A percentile compares a stretch with the other conserved stretches of the same genome.
phyloP scores from a whole-genome alignment of 2,797 vertebrate species.

The Taeniopygia guttata region DNA sequence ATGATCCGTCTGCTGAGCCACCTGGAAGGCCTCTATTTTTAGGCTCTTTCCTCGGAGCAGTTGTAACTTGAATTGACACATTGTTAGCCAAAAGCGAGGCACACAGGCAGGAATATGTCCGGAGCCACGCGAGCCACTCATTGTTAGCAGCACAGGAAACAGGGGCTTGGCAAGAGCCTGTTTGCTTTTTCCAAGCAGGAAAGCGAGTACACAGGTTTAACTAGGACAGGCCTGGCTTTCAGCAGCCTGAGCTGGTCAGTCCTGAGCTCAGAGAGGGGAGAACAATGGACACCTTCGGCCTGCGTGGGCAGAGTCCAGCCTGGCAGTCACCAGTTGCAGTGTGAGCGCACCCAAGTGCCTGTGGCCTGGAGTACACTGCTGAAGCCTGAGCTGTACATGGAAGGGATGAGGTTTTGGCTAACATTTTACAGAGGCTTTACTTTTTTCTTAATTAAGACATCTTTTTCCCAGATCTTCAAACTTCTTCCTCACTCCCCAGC shows the following conservation, averaged over 20 bases:
- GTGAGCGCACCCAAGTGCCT: background rate
- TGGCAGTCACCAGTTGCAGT: background rate
- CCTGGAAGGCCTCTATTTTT: slow-evolving; percentile 56
- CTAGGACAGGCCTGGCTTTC: background rate
- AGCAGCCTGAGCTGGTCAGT: background rate
- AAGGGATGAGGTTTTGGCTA: background rate
- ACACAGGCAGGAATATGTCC: background rate
- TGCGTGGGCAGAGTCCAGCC: background rate
- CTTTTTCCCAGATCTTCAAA: background rate
- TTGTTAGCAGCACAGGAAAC: background rate
- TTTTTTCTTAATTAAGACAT: background rate
- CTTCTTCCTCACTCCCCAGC: background rate
- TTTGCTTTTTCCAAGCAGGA: background rate
- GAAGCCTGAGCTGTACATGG: background rate
- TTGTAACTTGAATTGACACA: slow-evolving; percentile 28
- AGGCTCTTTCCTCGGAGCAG: background rate
- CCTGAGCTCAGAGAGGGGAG: background rate
- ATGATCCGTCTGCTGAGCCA: slow-evolving; percentile 29
- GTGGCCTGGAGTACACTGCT: background rate
- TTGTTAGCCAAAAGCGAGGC: background rate
- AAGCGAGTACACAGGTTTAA: background rate
- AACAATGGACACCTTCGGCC: background rate
- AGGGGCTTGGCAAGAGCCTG: background rate
- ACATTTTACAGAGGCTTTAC: background rate
- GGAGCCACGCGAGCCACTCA: background rate